Evolutionary conservation across 2,888 invertebrate species (phyloP).

Genomic region (Pseudoips prasinana): DNA sequence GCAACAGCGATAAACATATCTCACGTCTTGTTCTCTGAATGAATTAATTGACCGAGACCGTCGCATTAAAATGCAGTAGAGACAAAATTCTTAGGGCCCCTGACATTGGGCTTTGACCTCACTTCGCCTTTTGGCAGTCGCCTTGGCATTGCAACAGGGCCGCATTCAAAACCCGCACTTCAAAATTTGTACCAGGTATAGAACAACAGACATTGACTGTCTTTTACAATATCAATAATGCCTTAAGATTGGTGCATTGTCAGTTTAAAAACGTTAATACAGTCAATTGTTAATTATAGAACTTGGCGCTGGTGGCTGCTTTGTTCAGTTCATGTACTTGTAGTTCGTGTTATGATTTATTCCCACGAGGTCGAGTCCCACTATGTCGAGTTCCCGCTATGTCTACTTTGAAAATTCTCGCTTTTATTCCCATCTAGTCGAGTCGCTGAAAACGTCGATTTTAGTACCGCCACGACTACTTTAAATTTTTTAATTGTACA

Average conservation of each 20-base stretch:
- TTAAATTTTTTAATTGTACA: too few species aligned
- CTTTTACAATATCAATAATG: constrained; percentile 29
- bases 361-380: too few species aligned
- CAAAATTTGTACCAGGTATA: constrained; percentile 47
- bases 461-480: too few species aligned
- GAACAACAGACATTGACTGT: constrained; percentile 24
- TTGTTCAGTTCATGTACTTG: constrained; percentile 33
- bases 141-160: constrained; percentile 77
- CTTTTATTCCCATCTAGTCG: too few species aligned
- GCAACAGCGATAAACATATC: too few species aligned
- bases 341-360: too few species aligned
- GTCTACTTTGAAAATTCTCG: too few species aligned
- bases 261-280: constrained; percentile 31
- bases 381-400: too few species aligned
- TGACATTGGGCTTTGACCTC: constrained; percentile 76
- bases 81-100: constrained; percentile 73
- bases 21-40: too few species aligned
- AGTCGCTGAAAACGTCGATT: too few species aligned
- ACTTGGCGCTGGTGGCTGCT: constrained; percentile 35
- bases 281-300: constrained; percentile 43
- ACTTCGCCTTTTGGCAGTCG: constrained; percentile 69
- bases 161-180: constrained; percentile 49
- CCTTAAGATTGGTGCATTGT: constrained; percentile 22
- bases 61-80: constrained; percentile 39
- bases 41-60: too few species aligned